Percentiles rank a stretch among this genome's conserved stretches.
phyloP scores from a whole-genome alignment of 2,888 invertebrate species.

The Dastarcus helophoroides region DNA sequence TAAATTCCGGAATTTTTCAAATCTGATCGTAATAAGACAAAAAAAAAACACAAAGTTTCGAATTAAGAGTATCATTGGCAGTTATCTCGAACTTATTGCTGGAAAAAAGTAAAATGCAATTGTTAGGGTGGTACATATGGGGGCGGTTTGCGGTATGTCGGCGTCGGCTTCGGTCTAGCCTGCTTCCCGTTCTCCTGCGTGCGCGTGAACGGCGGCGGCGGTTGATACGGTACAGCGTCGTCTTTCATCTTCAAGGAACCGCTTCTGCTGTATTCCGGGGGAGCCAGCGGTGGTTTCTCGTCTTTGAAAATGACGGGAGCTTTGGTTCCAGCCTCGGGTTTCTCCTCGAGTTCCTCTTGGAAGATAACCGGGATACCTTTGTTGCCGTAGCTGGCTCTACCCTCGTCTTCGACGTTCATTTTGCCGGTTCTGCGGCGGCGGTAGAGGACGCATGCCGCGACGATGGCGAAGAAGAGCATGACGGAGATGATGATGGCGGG shows the following conservation, averaged over 20 bases:
- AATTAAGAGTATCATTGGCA: too few species aligned
- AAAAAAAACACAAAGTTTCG: too few species aligned
- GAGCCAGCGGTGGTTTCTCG: constrained; percentile 85
- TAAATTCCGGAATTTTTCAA: too few species aligned
- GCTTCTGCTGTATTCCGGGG: constrained; percentile 59
- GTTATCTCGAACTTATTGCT: constrained; percentile 26
- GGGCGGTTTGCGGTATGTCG: constrained; percentile 89
- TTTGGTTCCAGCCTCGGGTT: constrained; percentile 80
- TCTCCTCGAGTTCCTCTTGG: constrained; percentile 91
- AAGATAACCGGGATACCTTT: constrained; percentile 91
- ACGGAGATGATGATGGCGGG: constrained; percentile 80
- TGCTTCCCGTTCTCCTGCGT: constrained; percentile 61
- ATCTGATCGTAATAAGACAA: too few species aligned
- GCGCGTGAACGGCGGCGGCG: constrained; percentile 76
- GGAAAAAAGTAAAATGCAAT: constrained; percentile 33
- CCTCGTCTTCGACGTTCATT: constrained; percentile 73
- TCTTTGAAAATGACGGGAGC: constrained; percentile 90
- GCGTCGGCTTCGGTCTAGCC: constrained; percentile 71
- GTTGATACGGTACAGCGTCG: constrained; percentile 72
- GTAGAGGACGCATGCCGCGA: constrained; percentile 82
- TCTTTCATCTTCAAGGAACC: constrained; percentile 35
- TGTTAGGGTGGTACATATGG: constrained; percentile 95
- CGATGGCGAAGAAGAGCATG: constrained; percentile 76
- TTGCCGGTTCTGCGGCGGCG: constrained; percentile 74
- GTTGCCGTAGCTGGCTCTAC: constrained; percentile 66